phyloP scores from a whole-genome alignment of 2,888 invertebrate genomes.

The Eulithis prunata region DNA sequence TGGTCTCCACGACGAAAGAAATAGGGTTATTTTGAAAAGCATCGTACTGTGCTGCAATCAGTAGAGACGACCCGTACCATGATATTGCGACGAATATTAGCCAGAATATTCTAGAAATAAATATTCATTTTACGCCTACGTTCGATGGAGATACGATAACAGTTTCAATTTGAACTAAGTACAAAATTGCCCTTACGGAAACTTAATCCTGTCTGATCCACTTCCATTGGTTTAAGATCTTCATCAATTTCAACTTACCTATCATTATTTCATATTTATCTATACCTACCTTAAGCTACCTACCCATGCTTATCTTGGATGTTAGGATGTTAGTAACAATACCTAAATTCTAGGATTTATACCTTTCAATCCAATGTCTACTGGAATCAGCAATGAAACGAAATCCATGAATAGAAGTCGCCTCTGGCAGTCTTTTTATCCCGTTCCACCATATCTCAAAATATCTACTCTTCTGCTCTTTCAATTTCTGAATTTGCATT shows the following conservation, averaged over 20 bases:
- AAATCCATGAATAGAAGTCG: slow-evolving; percentile 86
- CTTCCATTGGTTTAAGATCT: slow-evolving; percentile 12
- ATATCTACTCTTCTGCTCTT: slow-evolving; percentile 58
- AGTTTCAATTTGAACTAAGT: slow-evolving; percentile 24
- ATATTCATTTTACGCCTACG: slow-evolving; percentile 26
- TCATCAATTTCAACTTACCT: neutral
- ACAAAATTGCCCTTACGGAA: slow-evolving; percentile 21
- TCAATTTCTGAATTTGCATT: slow-evolving; percentile 23
- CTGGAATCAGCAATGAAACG: slow-evolving; percentile 85
- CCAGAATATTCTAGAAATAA: slow-evolving; percentile 85
- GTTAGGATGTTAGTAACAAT: neutral
- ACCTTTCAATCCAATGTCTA: slow-evolving; percentile 87
- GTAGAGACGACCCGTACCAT: slow-evolving; percentile 84
- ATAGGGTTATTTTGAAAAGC: slow-evolving; percentile 89
- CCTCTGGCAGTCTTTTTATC: slow-evolving; percentile 75
- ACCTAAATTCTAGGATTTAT: neutral
- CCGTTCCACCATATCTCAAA: slow-evolving; percentile 78
- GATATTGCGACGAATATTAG: slow-evolving; percentile 83
- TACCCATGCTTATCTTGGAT: neutral
- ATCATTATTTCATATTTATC: neutral
- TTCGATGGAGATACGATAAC: slow-evolving; percentile 18
- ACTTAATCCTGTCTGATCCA: slow-evolving; percentile 17
- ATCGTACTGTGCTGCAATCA: slow-evolving; percentile 85
- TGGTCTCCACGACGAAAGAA: slow-evolving; percentile 91
- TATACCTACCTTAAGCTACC: too few species aligned